Conservation (phyloP, 2,797 vertebrate species). For the Botia almorhae region DNA sequence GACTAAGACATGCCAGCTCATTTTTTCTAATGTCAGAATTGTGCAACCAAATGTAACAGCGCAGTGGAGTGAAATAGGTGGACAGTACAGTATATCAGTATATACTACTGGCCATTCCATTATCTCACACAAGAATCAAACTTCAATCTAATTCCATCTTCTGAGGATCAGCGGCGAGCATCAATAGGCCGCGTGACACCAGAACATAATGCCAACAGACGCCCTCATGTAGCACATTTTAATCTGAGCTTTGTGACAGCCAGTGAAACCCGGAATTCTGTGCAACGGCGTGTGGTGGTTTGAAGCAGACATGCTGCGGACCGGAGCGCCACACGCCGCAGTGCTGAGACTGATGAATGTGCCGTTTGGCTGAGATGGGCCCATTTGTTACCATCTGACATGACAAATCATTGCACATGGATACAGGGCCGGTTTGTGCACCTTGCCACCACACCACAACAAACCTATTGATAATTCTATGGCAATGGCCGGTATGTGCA, state of each 20-base stretch:
- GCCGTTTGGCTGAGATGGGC: constrained; percentile 50
- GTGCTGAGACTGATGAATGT: constrained; percentile 58
- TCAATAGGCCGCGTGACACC: constrained; percentile 9
- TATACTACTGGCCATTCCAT: constrained; percentile 13
- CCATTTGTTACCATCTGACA: constrained; percentile 64
- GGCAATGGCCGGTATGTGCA: constrained; percentile 60
- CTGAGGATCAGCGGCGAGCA: constrained; percentile 16
- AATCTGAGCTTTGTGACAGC: constrained; percentile 11
- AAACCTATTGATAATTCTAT: constrained; percentile 62
- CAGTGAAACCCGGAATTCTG: constrained; percentile 7
- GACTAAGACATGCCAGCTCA: neutral
- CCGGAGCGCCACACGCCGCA: constrained; percentile 6
- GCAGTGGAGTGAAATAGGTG: constrained; percentile 5
- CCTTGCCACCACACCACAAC: constrained; percentile 58
- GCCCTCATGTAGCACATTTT: constrained; percentile 17
- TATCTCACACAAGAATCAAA: constrained; percentile 15
- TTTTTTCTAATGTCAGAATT: constrained; percentile 1
- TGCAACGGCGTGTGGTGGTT: constrained; percentile 16
- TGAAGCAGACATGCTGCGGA: constrained; percentile 41
- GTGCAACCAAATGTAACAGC: constrained; percentile 38
- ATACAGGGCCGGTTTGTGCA: constrained; percentile 59
- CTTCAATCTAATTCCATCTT: constrained; percentile 32
- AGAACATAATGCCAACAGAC: constrained; percentile 5
- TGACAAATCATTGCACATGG: constrained; percentile 65
- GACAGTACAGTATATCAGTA: constrained; percentile 26